phyloP scores from a whole-genome alignment of 2,113 vertebrate species.

The Myxocyprinus asiaticus region DNA sequence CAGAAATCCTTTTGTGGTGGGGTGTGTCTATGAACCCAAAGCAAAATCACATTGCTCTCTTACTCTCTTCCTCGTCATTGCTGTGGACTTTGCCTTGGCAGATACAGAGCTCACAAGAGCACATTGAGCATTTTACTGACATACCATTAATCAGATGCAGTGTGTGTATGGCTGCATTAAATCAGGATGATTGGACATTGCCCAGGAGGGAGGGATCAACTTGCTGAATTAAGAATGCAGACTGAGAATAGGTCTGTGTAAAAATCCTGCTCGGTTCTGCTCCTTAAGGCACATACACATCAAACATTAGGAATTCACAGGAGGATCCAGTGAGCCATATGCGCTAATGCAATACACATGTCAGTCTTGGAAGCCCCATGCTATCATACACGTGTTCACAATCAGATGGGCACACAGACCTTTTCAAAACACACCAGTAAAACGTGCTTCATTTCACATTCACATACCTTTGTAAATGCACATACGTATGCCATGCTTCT shows the following conservation, averaged over 20 bases:
- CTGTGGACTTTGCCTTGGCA: slow-evolving; percentile 66
- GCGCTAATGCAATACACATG: slow-evolving; percentile 63
- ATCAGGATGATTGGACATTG: slow-evolving; percentile 42
- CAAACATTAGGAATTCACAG: slow-evolving; percentile 47
- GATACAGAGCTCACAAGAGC: slow-evolving; percentile 41
- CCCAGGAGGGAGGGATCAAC: slow-evolving; percentile 22
- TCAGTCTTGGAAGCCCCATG: slow-evolving; percentile 24
- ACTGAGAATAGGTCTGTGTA: not conserved
- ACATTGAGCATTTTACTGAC: slow-evolving; percentile 25
- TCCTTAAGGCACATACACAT: slow-evolving; percentile 3
- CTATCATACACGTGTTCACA: slow-evolving; percentile 15
- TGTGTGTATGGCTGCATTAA: slow-evolving; percentile 33
- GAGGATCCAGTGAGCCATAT: slow-evolving; percentile 47
- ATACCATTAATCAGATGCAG: slow-evolving; percentile 44
- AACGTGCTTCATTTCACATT: not conserved
- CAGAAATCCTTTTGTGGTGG: not conserved
- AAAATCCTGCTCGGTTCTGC: slow-evolving; percentile 15
- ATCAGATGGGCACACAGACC: not conserved
- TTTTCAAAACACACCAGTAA: no score
- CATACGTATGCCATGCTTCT: slow-evolving; percentile 5
- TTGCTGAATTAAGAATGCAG: slow-evolving; percentile 21
- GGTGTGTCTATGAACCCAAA: slow-evolving; percentile 7
- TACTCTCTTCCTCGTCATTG: slow-evolving; percentile 1
- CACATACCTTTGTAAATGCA: slow-evolving; percentile 7
- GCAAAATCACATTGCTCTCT: not conserved